Evolutionary conservation across 2,113 vertebrate genomes (phyloP), one percentile per base, ranked within the genome.

Genomic region (Thunnus maccoyii): DNA sequence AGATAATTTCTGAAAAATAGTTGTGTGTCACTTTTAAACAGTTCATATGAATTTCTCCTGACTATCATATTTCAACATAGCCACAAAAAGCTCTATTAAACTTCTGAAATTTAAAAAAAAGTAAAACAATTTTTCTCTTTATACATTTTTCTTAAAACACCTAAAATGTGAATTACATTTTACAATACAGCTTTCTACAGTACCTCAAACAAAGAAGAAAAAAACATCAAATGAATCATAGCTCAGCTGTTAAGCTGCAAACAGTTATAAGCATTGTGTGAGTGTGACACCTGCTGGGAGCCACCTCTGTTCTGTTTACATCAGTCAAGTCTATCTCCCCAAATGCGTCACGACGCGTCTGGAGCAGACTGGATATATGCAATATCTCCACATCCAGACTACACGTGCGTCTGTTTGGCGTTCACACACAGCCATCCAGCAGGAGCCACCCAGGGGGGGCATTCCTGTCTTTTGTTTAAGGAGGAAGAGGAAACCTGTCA

Each of bases 401-500:
- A 64, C 94, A 94, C 88, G 80, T 87, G 90, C 78, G 84, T 89
- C 78, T 90, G 83, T 89, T 84, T 88, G 84, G 64, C 64, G 80
- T 82, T 87, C 91, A 89, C 88, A 88, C 86, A 87, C 82, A 90
- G 25, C 61, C 78, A 68, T 82, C 61, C 56, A 69, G 58, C 84
- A 86, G 78, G 89, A 88, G 86, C 82, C 84, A 90, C 79, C 80
- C 85, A 10, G 15, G 62, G 54, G 27, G 70, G 58, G 56, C 95
- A 95, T 94, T 97, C 96, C 96, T 92, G 92, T 87, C 94, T 95
- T 99, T 98, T 98, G 96, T 98, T 97, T 95, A 90, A 95, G 90
- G 95, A 96, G 97, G 94, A 97, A 97, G 96, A 96, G 97, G 97
- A 99, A 99, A 97, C 96, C 94, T 95, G 97, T 96, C 96, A 97